Evolutionary conservation across 2,797 vertebrate species (phyloP), one percentile per base, ranked within the genome.

Genomic region (Lycodopsis pacificus): DNA sequence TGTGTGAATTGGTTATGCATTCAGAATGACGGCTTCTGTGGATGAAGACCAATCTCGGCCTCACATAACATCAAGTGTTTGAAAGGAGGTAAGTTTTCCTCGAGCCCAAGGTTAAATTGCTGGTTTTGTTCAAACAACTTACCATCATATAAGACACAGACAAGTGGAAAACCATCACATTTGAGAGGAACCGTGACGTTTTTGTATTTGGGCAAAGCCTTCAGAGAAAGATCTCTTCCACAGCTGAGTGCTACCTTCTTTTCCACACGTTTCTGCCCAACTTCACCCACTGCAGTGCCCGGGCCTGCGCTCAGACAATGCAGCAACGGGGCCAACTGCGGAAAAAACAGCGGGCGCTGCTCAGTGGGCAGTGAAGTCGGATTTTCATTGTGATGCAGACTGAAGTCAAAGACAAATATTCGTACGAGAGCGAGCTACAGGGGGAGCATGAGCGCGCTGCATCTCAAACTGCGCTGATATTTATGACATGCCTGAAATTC

Each of bases 401-500:
- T 38, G 1, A 68, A 6, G 38, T 66, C 72, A 75, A 77, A 86
- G 65, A 71, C 61, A 79, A 80, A 82, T 78, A 82, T 83, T 69
- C 36, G 70, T 40, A 73, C 3, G 2, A 46, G 59, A 54, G 71
- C 1, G 22, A 65, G 65, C 64, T 36, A 25, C 51, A 61, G 72
- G 71, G 59, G 56, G 32, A 1, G n/a, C 3, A 32, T 0, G 42
- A 1, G 19, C 1, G 27, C 0, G 36, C 63, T 66, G 83, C 76
- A 79, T 82, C 27, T 75, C 63, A 83, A 86, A 77, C 65, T 65
- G 62, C 36, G 68, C 17, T 81, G 83, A 81, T 86, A 80, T 88
- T 88, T 82, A 79, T 81, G 81, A 85, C 75, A 57, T 20, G 76
- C 62, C 80, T 82, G 71, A 84, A 86, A 90, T 86, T 84, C 71